phyloP scores from a whole-genome alignment of 2,797 vertebrate species.

The Triplophysa yarkandensis region DNA sequence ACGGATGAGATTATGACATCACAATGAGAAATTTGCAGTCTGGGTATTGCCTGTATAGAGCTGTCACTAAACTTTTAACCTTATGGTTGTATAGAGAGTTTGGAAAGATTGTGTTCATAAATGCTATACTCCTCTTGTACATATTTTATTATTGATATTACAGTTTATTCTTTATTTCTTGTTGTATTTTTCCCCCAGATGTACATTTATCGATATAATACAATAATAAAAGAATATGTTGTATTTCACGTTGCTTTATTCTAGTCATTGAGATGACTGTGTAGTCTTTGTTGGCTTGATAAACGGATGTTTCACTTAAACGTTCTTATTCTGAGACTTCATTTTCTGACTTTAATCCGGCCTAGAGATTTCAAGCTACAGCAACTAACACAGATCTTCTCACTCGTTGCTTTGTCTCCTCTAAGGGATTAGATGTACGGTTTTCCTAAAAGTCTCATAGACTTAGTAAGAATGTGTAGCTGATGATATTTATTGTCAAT shows the following conservation, averaged over 20 bases:
- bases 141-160: conserved; percentile 59
- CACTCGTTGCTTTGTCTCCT: too few relatives aligned
- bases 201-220: conserved; percentile 68
- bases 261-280: background rate
- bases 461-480: too few relatives aligned
- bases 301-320: too few relatives aligned
- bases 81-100: conserved; percentile 63
- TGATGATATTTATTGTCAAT: too few relatives aligned
- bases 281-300: too few relatives aligned
- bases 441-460: too few relatives aligned
- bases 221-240: conserved; percentile 70
- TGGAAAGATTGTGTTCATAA: conserved; percentile 60
- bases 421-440: too few relatives aligned
- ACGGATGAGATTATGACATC: background rate
- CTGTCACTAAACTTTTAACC: conserved; percentile 52
- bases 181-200: conserved; percentile 63
- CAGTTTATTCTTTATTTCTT: conserved; percentile 64
- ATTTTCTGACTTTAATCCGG: too few relatives aligned
- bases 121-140: conserved; percentile 62
- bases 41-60: background rate
- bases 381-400: too few relatives aligned
- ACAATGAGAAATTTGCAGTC: background rate
- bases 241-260: conserved; percentile 55
- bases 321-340: too few relatives aligned
- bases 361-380: too few relatives aligned